Evolutionary conservation across 2,113 vertebrate genomes (phyloP).

Genomic region (Zosterops pallidus): DNA sequence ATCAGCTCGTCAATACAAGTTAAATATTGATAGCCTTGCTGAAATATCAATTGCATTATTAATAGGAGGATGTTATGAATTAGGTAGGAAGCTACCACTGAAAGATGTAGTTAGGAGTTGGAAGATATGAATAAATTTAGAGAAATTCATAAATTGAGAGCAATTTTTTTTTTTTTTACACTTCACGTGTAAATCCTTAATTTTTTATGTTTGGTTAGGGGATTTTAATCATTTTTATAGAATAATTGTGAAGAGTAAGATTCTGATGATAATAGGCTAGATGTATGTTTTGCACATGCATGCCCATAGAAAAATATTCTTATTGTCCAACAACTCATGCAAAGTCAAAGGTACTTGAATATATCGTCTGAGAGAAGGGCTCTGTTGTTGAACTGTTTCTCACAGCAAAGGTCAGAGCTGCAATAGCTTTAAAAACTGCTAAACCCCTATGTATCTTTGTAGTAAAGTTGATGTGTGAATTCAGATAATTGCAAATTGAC

Average conservation of each 20-base stretch:
- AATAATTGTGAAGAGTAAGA: not conserved
- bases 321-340: not conserved
- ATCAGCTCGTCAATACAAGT: not conserved
- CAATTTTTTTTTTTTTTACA: not conserved
- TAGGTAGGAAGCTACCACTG: not conserved
- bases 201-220: not conserved
- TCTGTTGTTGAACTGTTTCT: not conserved
- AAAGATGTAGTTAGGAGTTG: not conserved
- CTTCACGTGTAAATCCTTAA: not conserved
- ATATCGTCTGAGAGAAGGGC: not conserved
- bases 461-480: not conserved
- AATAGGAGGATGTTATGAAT: not conserved
- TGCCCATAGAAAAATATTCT: not conserved
- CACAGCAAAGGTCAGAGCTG: not conserved
- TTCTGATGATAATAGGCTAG: not conserved
- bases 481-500: not conserved
- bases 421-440: not conserved
- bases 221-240: not conserved
- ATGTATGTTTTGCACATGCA: not conserved
- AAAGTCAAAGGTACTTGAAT: not conserved
- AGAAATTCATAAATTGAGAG: not conserved
- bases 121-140: not conserved
- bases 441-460: not conserved
- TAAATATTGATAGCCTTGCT: not conserved
- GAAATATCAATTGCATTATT: not conserved